Evolutionary conservation across 2,113 vertebrate genomes (phyloP).

Genomic region (Aptenodytes patagonicus): DNA sequence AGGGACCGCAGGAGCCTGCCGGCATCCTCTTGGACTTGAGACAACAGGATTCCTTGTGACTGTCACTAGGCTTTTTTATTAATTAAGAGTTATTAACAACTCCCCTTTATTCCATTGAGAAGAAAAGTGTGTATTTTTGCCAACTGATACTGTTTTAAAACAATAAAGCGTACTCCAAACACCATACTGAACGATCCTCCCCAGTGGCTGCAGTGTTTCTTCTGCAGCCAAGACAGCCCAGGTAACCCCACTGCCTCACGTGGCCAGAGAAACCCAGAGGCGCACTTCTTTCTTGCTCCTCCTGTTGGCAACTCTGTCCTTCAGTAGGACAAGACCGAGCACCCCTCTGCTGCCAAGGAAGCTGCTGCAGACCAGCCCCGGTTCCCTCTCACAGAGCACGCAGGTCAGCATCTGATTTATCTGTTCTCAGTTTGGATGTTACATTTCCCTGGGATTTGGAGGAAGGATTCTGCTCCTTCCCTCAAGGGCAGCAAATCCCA

Average conservation of each 20-base stretch:
- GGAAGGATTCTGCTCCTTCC: background rate
- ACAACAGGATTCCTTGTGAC: accelerated
- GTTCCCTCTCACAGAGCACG: background rate
- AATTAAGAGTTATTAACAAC: background rate
- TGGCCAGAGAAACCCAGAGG: background rate
- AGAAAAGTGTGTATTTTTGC: background rate
- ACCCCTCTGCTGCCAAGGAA: background rate
- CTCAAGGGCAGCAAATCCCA: background rate
- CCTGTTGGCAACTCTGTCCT: background rate
- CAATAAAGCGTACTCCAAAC: background rate
- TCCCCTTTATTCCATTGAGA: background rate
- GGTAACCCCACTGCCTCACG: accelerated
- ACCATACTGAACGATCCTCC: background rate
- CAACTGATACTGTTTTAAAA: background rate
- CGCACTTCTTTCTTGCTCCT: background rate
- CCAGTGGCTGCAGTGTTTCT: background rate
- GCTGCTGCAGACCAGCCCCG: background rate
- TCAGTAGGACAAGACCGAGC: too few species aligned
- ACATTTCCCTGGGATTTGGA: background rate
- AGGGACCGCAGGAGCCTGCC: background rate
- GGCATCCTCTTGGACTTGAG: background rate
- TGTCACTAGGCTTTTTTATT: background rate
- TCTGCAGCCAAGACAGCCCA: background rate
- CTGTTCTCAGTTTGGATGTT: background rate
- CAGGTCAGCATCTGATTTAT: background rate